Conservation (phyloP, 2,113 vertebrate genomes). For the Tonatia bakeri region DNA sequence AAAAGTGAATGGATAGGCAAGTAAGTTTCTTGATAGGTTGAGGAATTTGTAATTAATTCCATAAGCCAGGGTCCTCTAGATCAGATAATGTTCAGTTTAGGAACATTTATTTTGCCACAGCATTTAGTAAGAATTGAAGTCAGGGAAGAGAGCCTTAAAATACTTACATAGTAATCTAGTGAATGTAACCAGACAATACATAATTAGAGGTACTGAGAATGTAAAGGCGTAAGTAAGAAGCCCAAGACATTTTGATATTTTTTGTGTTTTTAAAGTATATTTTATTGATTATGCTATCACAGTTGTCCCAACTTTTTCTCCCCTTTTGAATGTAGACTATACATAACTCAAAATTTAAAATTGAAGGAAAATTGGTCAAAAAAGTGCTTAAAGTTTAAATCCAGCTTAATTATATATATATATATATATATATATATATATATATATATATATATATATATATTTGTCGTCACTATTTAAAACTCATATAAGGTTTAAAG, state of each 20-base stretch:
- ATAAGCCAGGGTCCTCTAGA: neutral
- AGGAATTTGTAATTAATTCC: neutral
- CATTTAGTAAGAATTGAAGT: neutral
- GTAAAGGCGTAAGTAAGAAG: neutral
- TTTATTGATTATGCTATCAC: too few relatives aligned
- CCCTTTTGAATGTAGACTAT: neutral
- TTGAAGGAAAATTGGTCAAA: neutral
- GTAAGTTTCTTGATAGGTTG: neutral
- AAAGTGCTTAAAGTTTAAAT: neutral
- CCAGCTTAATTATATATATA: neutral
- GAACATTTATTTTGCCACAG: neutral
- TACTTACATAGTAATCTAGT: neutral
- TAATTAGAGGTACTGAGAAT: neutral
- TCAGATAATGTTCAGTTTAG: neutral
- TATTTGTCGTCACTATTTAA: neutral
- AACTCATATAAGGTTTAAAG: neutral
- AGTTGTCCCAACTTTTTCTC: too few relatives aligned
- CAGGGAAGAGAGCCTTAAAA: neutral
- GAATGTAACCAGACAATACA: neutral
- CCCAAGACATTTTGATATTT: neutral
- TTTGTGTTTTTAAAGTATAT: too few relatives aligned
- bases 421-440: neutral
- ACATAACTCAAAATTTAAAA: neutral
- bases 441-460: neutral
- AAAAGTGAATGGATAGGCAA: neutral